These are phyloP conservation scores for Oncorhynchus kisutch DNA, from an alignment of 2,113 vertebrate genomes.

Conservation along the genomic window DNA sequence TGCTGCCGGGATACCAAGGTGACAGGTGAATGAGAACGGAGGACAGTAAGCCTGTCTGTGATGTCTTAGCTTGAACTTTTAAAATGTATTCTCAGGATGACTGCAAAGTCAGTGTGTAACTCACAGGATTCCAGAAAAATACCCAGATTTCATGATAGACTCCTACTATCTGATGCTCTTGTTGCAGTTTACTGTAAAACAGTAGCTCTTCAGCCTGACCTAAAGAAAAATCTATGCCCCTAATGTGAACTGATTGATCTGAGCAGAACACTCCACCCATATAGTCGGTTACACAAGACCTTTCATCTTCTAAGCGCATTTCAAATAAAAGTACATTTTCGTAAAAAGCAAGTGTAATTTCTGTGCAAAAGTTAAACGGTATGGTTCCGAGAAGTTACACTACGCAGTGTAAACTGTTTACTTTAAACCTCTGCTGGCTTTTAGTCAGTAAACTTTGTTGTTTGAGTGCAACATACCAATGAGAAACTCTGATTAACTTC, in stretches of 20 bases:
- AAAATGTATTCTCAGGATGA: too few species aligned
- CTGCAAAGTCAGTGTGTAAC: background rate
- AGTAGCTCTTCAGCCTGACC: background rate
- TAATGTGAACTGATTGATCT: background rate
- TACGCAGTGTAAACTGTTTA: slow-evolving; percentile 81
- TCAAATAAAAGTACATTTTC: slow-evolving; percentile 81
- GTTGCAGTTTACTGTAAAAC: background rate
- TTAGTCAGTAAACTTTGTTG: slow-evolving; percentile 78
- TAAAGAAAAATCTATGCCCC: background rate
- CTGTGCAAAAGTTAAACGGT: background rate
- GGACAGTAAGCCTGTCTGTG: background rate
- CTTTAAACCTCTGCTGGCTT: slow-evolving; percentile 79
- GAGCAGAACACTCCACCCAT: background rate
- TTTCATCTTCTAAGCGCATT: slow-evolving; percentile 59
- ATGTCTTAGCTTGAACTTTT: too few species aligned
- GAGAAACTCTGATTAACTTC: slow-evolving; percentile 74
- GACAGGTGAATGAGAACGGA: background rate
- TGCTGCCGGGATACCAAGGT: too few species aligned
- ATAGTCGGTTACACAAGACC: background rate
- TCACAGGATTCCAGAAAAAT: background rate
- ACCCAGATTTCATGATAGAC: background rate
- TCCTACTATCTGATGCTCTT: background rate
- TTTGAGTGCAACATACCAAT: slow-evolving; percentile 83
- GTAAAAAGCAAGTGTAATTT: background rate
- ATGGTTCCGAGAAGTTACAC: slow-evolving; percentile 55